Conservation (phyloP, 2,113 vertebrate species). For the Laticauda colubrina region DNA sequence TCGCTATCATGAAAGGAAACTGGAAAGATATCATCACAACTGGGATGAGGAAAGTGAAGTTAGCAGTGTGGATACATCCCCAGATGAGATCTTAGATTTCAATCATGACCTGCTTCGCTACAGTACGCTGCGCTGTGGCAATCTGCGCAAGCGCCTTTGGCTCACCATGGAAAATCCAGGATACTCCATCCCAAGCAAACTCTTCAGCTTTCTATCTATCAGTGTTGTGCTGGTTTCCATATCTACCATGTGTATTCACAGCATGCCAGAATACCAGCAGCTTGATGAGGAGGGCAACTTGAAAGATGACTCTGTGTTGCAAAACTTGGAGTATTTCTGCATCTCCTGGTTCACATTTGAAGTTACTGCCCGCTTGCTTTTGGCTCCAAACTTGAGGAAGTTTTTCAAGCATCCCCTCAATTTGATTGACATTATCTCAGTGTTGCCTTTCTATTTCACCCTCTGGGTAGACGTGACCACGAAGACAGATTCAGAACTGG, state of each 20-base stretch:
- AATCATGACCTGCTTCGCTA: slow-evolving; percentile 90
- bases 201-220: slow-evolving; percentile 95
- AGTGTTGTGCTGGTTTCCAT: slow-evolving; percentile 90
- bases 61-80: slow-evolving; percentile 91
- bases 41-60: slow-evolving; percentile 95
- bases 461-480: slow-evolving; percentile 80
- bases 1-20: slow-evolving; percentile 91
- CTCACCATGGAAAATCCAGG: slow-evolving; percentile 96
- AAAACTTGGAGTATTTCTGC: slow-evolving; percentile 90
- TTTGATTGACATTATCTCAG: slow-evolving; percentile 90
- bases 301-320: slow-evolving; percentile 78
- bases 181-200: slow-evolving; percentile 94
- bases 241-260: slow-evolving; percentile 93
- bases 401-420: slow-evolving; percentile 95
- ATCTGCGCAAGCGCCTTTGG: slow-evolving; percentile 87
- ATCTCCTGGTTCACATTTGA: slow-evolving; percentile 98
- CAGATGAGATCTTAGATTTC: slow-evolving; percentile 91
- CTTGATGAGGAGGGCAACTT: slow-evolving; percentile 75
- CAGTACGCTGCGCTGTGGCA: slow-evolving; percentile 80
- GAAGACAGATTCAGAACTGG: slow-evolving; percentile 78
- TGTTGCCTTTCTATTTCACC: slow-evolving; percentile 92
- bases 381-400: slow-evolving; percentile 86
- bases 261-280: slow-evolving; percentile 89
- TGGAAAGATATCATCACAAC: slow-evolving; percentile 82
- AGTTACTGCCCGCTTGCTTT: slow-evolving; percentile 87